Evolutionary conservation across 2,113 vertebrate genomes (phyloP), one percentile per base, ranked within the genome.

Genomic region (Canis aureus): DNA sequence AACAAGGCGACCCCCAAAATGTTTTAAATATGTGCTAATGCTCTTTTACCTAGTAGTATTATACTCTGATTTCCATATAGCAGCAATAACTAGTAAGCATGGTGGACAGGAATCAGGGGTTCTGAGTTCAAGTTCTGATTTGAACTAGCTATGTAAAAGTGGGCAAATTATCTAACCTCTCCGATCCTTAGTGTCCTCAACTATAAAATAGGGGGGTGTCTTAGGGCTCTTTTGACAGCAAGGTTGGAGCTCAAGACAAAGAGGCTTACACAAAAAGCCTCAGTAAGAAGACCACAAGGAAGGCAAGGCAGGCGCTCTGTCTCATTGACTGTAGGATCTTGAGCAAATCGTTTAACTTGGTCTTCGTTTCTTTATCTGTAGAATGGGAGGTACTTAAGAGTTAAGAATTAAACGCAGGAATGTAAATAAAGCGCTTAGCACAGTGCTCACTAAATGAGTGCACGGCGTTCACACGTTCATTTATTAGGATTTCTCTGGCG

Each of bases 51-150:
- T 43, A 60, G 2, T n/a, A 38, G n/a, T n/a, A 38, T 32, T 35
- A 49, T n/a, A 87, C 13, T 74, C 59, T 90, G 67, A 27, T 69
- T 74, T 76, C 55, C 62, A 62, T 3, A 29, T 12, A 60, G 38
- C 1, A 17, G 80, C 51, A n/a, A n/a, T n/a, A 57, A 51, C 35
- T 62, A 90, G 81, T 29, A 13, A 29, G 59, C 64, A 53, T 51
- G 20, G 0, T 64, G 69, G 4, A 11, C 22, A 92, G 62, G 22
- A 74, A 66, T 17, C 43, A 59, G 51, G 51, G 25, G 9, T 57
- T 83, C 3, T 64, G 90, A 88, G 60, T 51, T 87, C 94, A 49
- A 49, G 35, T 80, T 81, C 87, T 71, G 53, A 38, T 35, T 27
- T 62, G 55, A 88, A 73, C 12, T n/a, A 82, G 53, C 29, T 11